Evolutionary conservation across 2,888 invertebrate species (phyloP), one percentile per base, ranked within the genome.

Genomic region (Netelia fuscicornis): DNA sequence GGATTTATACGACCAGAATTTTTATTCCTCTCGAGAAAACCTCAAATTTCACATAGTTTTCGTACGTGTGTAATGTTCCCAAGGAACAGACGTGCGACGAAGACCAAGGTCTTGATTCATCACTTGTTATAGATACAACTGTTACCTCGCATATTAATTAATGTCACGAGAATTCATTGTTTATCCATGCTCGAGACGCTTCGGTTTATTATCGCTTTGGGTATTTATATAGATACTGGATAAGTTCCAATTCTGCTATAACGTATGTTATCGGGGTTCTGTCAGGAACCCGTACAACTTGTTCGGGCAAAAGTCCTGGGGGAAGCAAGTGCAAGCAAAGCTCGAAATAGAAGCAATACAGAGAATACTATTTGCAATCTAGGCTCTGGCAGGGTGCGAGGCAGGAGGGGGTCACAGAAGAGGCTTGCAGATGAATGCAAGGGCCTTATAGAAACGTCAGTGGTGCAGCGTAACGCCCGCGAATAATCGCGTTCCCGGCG

Each of bases 401-500:
- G 6, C 60, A 20, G 44, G 52, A 11, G 42, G 17, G 42, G 13
- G 37, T 10, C 30, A 58, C n/a, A 37, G 52, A 42, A 37, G 48
- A 48, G 48, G 48, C 11, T 48, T 48, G 48, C 8, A 13, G 48
- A 48, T 48, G 48, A 48, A 13, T 10, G 13, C 48, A 13, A 48
- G 13, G 3, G 48, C 10, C 20, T 54, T 62, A 64, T 64, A 71
- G 78, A 79, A 54, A 79, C 70, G 70, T 79, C 78, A 79, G 78
- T 71, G 78, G 78, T 70, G 60, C 60, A 42, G 78, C 70, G 78
- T 79, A 71, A 54, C 78, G 64, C 78, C 70, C 52, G 64, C 78
- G 78, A 79, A 79, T 79, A 79, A 70, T 79, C 78, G 62, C 70
- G 70, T 70, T 71, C 78, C 64, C 78, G 78, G 64, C 62, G 70